These are phyloP conservation scores for Gastrophysa polygoni DNA, from an alignment of 2,888 invertebrate species.

Conservation along the genomic window DNA sequence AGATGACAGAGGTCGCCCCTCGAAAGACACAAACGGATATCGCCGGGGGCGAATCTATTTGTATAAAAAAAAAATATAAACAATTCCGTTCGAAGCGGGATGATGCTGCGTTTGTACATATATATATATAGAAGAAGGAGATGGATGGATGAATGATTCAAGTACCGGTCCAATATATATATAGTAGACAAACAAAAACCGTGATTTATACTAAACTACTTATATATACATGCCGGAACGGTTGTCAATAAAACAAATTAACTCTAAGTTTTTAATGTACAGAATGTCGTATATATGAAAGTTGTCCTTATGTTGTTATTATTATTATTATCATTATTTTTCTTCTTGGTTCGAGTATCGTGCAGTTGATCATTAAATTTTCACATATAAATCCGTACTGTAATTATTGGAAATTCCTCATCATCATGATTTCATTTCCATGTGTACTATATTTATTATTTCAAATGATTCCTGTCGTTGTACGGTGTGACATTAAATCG, in stretches of 20 bases:
- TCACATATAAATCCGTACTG: constrained; percentile 48
- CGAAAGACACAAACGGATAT: too few species aligned
- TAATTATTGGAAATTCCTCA: constrained; percentile 25
- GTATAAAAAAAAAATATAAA: not conserved
- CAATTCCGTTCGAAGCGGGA: constrained; percentile 44
- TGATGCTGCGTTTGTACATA: constrained; percentile 49
- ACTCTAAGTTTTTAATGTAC: constrained; percentile 56
- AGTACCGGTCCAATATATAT: constrained; percentile 41
- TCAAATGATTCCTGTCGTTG: constrained; percentile 56
- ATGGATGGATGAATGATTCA: too few species aligned
- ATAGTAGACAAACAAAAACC: constrained; percentile 39
- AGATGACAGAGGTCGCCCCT: constrained; percentile 48
- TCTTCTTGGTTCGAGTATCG: constrained; percentile 52
- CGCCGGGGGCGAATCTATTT: constrained; percentile 48
- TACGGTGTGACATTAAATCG: constrained; percentile 56
- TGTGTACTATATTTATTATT: constrained; percentile 59
- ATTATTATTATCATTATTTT: constrained; percentile 33
- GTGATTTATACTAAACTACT: constrained; percentile 52
- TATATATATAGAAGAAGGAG: constrained; percentile 21
- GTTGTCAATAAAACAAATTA: constrained; percentile 53
- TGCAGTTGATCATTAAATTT: constrained; percentile 50
- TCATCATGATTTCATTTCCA: constrained; percentile 39
- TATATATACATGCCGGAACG: constrained; percentile 54
- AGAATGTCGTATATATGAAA: constrained; percentile 55
- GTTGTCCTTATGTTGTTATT: constrained; percentile 53